phyloP scores from a whole-genome alignment of 2,888 invertebrate species.

The Acleris emargana region DNA sequence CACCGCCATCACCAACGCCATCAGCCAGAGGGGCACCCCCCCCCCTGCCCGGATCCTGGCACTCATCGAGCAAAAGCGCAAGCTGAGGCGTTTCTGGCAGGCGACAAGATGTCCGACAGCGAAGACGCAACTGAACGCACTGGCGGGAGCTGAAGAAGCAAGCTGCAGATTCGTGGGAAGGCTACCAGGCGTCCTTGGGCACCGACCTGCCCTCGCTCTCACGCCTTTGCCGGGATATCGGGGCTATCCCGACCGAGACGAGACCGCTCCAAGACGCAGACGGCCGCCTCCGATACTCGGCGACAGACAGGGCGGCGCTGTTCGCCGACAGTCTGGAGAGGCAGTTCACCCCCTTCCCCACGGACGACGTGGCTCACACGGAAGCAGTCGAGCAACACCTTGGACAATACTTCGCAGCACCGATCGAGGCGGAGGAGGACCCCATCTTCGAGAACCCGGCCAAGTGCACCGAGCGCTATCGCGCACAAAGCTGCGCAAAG shows the following conservation, averaged over 20 bases:
- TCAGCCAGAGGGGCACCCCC: background rate
- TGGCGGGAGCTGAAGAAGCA: background rate
- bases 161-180: background rate
- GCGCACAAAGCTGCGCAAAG: no score
- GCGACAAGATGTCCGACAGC: slow-evolving; percentile 11
- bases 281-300: slow-evolving; percentile 15
- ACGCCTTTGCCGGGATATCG: slow-evolving; percentile 3
- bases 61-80: slow-evolving; percentile 8
- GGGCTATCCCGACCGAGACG: background rate
- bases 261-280: slow-evolving; percentile 4
- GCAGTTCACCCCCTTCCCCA: no score
- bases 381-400: no score
- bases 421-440: no score
- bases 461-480: no score
- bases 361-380: no score
- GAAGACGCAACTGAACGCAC: no score
- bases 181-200: no score
- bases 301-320: slow-evolving; percentile 16
- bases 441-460: no score
- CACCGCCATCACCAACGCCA: background rate
- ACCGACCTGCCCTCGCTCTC: background rate
- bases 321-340: background rate
- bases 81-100: slow-evolving; percentile 7
- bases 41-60: background rate
- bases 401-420: no score